These are phyloP conservation scores for Sardinella longiceps DNA, from an alignment of 2,797 vertebrate genomes.

Conservation along the genomic window DNA sequence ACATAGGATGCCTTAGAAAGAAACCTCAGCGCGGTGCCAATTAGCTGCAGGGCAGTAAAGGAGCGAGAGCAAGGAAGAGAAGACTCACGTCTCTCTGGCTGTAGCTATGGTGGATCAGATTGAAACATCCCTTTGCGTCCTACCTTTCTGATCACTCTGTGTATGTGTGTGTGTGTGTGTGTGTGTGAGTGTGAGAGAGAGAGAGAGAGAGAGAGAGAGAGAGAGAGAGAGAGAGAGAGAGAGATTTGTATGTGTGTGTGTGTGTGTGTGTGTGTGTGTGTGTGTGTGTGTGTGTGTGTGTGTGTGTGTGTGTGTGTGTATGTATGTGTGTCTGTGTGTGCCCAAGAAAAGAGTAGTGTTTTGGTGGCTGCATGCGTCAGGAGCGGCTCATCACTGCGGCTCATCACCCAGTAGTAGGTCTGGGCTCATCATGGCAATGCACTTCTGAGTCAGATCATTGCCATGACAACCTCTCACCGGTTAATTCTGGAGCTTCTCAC, in stretches of 20 bases:
- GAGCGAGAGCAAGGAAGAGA: neutral
- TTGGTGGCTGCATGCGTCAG: neutral
- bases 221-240: too few species aligned
- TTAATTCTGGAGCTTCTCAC: neutral
- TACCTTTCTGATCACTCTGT: neutral
- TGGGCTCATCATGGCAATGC: slow-evolving; percentile 12
- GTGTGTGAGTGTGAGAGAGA: too few species aligned
- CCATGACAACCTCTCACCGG: slow-evolving; percentile 35
- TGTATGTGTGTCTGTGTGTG: neutral
- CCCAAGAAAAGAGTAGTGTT: neutral
- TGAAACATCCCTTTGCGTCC: neutral
- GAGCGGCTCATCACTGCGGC: neutral
- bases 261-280: neutral
- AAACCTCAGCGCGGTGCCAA: neutral
- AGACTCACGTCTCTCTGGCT: neutral
- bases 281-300: neutral
- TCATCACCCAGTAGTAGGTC: slow-evolving; percentile 30
- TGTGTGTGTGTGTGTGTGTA: neutral
- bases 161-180: neutral
- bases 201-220: too few species aligned
- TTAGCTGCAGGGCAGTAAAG: neutral
- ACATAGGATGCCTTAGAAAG: neutral
- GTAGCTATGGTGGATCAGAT: neutral
- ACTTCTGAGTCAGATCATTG: slow-evolving; percentile 27
- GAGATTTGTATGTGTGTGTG: neutral